Percentiles rank a stretch among this genome's conserved stretches.
Conservation (phyloP, 1,140 invertebrate genomes). For the Coenobita brevimanus region DNA sequence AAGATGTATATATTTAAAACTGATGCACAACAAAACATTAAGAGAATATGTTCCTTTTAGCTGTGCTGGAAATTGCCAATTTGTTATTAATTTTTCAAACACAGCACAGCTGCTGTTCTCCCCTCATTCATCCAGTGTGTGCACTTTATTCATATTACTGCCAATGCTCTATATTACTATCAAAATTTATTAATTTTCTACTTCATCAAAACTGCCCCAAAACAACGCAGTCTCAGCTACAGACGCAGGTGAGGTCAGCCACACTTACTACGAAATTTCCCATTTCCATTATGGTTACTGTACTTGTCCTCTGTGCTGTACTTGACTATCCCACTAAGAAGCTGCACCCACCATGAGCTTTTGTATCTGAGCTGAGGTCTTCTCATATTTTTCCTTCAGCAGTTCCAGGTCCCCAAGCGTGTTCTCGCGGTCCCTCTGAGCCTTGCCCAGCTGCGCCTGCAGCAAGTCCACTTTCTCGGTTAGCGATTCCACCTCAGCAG, state of each 20-base stretch:
- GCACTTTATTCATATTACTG: not conserved
- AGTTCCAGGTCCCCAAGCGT: conserved; percentile 88
- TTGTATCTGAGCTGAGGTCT: conserved; percentile 82
- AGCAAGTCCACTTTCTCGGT: conserved; percentile 84
- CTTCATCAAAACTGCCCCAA: not conserved
- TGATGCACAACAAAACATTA: too few relatives aligned
- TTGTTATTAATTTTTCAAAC: too few relatives aligned
- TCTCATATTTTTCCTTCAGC: conserved; percentile 90
- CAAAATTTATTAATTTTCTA: too few relatives aligned
- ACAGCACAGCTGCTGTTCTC: not conserved
- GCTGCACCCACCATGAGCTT: conserved; percentile 66
- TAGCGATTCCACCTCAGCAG: conserved; percentile 85
- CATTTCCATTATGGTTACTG: not conserved
- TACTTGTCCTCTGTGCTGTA: conserved; percentile 10
- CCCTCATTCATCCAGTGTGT: not conserved
- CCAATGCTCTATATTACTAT: conserved; percentile 8
- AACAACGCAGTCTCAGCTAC: conserved; percentile 23
- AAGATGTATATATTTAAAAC: too few relatives aligned
- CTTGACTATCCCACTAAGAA: conserved; percentile 6
- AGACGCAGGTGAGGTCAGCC: conserved; percentile 12
- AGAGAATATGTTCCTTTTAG: too few relatives aligned
- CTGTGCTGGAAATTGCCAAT: too few relatives aligned
- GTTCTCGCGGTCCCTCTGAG: conserved; percentile 88
- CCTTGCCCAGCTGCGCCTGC: conserved; percentile 85
- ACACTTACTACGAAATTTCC: conserved; percentile 19